Evolutionary conservation across 2,797 vertebrate genomes (phyloP).

Genomic region (Lacerta viridis): DNA sequence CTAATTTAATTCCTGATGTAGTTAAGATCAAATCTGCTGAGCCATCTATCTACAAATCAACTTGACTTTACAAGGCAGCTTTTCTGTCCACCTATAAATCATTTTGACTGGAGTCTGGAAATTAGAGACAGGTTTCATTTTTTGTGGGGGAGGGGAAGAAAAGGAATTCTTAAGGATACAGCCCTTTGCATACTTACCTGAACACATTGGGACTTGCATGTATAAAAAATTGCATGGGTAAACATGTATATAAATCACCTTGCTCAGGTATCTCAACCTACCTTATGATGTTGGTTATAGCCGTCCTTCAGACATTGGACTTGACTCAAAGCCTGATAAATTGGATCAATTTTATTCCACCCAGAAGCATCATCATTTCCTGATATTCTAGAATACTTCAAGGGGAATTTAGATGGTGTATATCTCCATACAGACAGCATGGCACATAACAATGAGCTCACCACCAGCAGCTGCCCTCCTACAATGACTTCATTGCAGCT

Average conservation of each 20-base stretch:
- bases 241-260: slow-evolving; percentile 42
- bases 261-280: slow-evolving; percentile 50
- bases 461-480: neutral
- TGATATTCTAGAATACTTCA: slow-evolving; percentile 34
- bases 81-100: slow-evolving; percentile 55
- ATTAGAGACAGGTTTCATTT: slow-evolving; percentile 58
- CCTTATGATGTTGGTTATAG: slow-evolving; percentile 51
- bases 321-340: slow-evolving; percentile 58
- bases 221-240: neutral
- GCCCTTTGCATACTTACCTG: neutral
- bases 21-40: slow-evolving; percentile 67
- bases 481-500: too few relatives aligned
- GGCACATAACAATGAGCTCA: neutral
- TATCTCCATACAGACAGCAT: too few relatives aligned
- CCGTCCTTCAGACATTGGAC: slow-evolving; percentile 50
- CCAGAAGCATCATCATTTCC: neutral
- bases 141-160: slow-evolving; percentile 27
- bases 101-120: slow-evolving; percentile 54
- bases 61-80: slow-evolving; percentile 58
- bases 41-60: slow-evolving; percentile 65
- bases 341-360: slow-evolving; percentile 8
- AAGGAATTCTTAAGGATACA: slow-evolving; percentile 18
- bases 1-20: slow-evolving; percentile 67
- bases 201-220: neutral
- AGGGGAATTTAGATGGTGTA: slow-evolving; percentile 8